Conservation (phyloP, 2,888 invertebrate genomes). For the Pollenia labialis region DNA sequence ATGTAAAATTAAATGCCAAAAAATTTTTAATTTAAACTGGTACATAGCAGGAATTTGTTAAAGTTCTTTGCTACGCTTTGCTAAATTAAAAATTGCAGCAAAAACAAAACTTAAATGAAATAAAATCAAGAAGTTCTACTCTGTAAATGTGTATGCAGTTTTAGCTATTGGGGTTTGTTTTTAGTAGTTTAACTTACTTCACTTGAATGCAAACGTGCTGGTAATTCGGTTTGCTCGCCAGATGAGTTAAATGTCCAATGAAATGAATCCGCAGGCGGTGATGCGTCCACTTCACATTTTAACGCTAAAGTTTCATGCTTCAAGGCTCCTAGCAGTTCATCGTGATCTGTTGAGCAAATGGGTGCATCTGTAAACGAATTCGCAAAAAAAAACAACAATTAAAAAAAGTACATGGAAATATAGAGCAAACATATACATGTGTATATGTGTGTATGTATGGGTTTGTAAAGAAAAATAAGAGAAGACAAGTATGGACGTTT, state of each 20-base stretch:
- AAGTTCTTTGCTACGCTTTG: not conserved
- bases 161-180: conserved; percentile 22
- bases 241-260: conserved; percentile 97
- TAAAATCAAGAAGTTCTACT: conserved; percentile 7
- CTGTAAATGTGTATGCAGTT: not conserved
- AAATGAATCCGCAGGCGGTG: conserved; percentile 93
- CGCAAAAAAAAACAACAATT: conserved; percentile 25
- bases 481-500: not conserved
- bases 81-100: not conserved
- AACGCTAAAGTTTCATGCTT: conserved; percentile 94
- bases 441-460: not conserved
- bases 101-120: conserved; percentile 28
- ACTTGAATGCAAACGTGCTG: conserved; percentile 86
- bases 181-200: conserved; percentile 81
- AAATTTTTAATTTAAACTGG: not conserved
- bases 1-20: not conserved
- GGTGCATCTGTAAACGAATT: conserved; percentile 85
- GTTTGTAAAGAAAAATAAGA: not conserved
- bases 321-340: conserved; percentile 93
- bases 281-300: conserved; percentile 94
- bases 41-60: not conserved
- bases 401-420: conserved; percentile 7
- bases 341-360: conserved; percentile 90
- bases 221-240: conserved; percentile 92
- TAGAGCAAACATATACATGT: not conserved